Evolutionary conservation across 1,140 invertebrate species (phyloP), one percentile per base, ranked within the genome.

Genomic region (Eupristina koningsbergeri): DNA sequence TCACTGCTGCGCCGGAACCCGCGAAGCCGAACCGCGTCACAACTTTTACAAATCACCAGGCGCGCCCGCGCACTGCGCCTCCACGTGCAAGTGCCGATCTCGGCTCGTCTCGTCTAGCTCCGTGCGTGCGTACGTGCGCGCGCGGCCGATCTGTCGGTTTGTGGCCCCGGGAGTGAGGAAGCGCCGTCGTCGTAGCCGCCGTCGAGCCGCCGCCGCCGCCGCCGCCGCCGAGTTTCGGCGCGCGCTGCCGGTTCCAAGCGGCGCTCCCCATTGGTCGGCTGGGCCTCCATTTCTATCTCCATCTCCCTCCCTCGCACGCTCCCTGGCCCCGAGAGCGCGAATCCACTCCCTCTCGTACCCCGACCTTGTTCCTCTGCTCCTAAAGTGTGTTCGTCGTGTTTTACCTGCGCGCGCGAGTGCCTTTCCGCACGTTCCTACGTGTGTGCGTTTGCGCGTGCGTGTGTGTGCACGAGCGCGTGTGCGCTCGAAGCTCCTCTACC

Each of bases 21-120:
- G 47, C 29, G 47, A 64, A n/a, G n/a, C n/a, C n/a, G 76, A 36
- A 6, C 6, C 36, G 76, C 61, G 39, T 36, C 73, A 74, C 41
- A 19, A 58, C 26, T 9, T 31, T 75, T 58, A 31, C 13, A 15
- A 31, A 34, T n/a, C 50, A 26, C 73, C 50, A 74, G n/a, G 73
- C 17, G 73, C 74, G 50, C 45, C 74, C 85, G 82, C 87, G 85
- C 87, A 84, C 86, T 85, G 84, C 87, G 82, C 89, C 89, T 90
- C 90, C 92, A 92, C 92, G 92, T 92, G 92, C 91, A 89, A 92
- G 88, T 91, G 53, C 88, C 88, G 87, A 89, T 89, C 84, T 86
- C 87, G 85, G 85, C 87, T 86, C 87, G 86, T 5, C 47, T 41
- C 29, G n/a, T n/a, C 17, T 73, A 29, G n/a, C 39, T 47, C 39